Conservation (phyloP, 2,888 invertebrate genomes). For the Habroteleia sp. region DNA sequence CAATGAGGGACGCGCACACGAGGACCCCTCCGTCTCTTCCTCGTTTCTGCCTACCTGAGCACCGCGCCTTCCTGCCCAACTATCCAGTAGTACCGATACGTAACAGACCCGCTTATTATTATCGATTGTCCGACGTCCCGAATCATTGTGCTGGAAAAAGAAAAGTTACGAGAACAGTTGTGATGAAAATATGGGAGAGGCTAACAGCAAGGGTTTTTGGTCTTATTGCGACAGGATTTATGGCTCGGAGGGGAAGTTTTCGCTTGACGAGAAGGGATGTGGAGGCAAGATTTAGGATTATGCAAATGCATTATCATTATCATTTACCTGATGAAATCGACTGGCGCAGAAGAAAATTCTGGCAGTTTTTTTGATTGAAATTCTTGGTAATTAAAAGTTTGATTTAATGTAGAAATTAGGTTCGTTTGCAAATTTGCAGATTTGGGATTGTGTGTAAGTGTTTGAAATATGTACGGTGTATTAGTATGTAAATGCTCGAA, state of each 20-base stretch:
- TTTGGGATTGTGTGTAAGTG: too few relatives aligned
- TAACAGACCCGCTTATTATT: constrained; percentile 66
- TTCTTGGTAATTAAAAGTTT: too few relatives aligned
- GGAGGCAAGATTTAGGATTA: neutral
- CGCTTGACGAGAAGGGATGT: constrained; percentile 1
- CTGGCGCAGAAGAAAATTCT: too few relatives aligned
- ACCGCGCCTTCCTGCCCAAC: constrained; percentile 66
- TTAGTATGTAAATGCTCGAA: too few relatives aligned
- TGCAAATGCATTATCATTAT: too few relatives aligned
- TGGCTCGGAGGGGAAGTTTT: constrained; percentile 1
- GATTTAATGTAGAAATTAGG: too few relatives aligned
- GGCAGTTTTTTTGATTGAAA: too few relatives aligned
- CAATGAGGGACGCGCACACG: constrained; percentile 69
- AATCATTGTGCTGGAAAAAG: constrained; percentile 53
- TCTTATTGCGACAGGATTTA: constrained; percentile 11
- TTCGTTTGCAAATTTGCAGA: too few relatives aligned
- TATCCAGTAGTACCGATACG: constrained; percentile 69
- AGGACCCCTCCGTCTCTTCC: constrained; percentile 68
- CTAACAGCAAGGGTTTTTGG: constrained; percentile 1
- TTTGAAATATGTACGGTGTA: too few relatives aligned
- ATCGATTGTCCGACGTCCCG: constrained; percentile 56
- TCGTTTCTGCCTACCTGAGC: constrained; percentile 37
- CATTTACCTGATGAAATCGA: too few relatives aligned
- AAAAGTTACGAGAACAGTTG: constrained; percentile 23
- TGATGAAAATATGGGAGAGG: constrained; percentile 44